phyloP scores from a whole-genome alignment of 2,797 vertebrate species.

The Mormyrops attenuatus region DNA sequence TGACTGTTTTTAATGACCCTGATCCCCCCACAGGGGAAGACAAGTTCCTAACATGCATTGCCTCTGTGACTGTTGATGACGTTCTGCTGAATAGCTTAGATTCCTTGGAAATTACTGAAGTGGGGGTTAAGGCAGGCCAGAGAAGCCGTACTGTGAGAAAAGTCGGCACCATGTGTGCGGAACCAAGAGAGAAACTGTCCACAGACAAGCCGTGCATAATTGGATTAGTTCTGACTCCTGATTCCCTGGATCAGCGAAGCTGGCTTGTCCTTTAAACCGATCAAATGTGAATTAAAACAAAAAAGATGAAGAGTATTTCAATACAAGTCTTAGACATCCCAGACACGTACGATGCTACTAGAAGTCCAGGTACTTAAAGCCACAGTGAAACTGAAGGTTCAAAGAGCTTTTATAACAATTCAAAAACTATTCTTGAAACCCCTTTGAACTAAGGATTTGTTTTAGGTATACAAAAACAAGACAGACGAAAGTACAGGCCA shows the following conservation, averaged over 20 bases:
- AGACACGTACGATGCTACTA: not conserved
- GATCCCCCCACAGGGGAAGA: not conserved
- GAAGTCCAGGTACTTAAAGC: not conserved
- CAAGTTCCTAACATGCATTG: not conserved
- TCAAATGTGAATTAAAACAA: conserved; percentile 9
- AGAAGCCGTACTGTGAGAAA: not conserved
- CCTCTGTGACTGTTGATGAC: not conserved
- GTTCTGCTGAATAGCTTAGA: not conserved
- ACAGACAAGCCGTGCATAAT: not conserved
- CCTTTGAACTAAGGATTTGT: not conserved
- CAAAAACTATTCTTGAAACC: not conserved
- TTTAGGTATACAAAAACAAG: not conserved
- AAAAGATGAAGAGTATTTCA: conserved; percentile 2
- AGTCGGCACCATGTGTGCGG: not conserved
- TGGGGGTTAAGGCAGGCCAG: not conserved
- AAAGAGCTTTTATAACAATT: not conserved
- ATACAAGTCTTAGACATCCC: not conserved
- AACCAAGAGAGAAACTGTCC: not conserved
- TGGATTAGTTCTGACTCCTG: not conserved
- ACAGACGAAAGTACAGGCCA: not conserved
- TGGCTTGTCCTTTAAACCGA: not conserved
- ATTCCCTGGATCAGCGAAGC: not conserved
- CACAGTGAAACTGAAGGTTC: not conserved
- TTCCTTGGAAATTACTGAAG: not conserved
- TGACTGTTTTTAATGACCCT: not conserved